A percentile compares a stretch with the other conserved stretches of the same genome.
Conservation (phyloP, 2,113 vertebrate species). For the Lipotes vexillifer region DNA sequence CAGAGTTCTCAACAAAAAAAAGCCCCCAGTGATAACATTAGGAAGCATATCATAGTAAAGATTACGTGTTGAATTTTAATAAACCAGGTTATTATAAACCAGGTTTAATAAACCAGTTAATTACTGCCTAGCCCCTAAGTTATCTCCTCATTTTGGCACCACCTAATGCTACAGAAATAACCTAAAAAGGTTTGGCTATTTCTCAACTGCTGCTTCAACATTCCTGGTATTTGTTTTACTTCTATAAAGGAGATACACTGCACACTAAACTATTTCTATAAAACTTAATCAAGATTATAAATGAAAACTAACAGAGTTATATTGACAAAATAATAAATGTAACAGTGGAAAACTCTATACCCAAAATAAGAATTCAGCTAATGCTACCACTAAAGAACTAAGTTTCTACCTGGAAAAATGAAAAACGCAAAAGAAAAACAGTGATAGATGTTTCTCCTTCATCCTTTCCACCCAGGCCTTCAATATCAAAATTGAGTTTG, state of each 20-base stretch:
- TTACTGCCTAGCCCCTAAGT: not conserved
- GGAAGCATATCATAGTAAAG: not conserved
- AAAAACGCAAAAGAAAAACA: conserved; percentile 20
- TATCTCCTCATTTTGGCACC: not conserved
- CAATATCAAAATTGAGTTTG: conserved; percentile 23
- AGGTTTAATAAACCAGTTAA: conserved; percentile 9
- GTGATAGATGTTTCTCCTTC: not conserved
- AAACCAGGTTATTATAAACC: not conserved
- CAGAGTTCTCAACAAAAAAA: not conserved
- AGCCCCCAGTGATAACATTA: not conserved
- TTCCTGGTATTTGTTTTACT: conserved; percentile 27
- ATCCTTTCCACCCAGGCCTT: not conserved
- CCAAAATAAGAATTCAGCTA: conserved; percentile 53
- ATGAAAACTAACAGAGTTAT: conserved; percentile 62
- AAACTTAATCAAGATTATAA: conserved; percentile 77
- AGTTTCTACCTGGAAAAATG: not conserved
- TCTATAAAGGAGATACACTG: conserved; percentile 23
- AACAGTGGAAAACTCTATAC: conserved; percentile 44
- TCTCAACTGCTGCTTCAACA: not conserved
- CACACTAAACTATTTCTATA: conserved; percentile 70
- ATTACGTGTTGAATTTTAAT: not conserved
- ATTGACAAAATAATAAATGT: conserved; percentile 43
- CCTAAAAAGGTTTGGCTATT: not conserved
- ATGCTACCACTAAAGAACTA: not conserved
- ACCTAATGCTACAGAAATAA: conserved; percentile 15